Evolutionary conservation across 2,797 vertebrate species (phyloP), one percentile per base, ranked within the genome.

Genomic region (Onychomys arenicola): DNA sequence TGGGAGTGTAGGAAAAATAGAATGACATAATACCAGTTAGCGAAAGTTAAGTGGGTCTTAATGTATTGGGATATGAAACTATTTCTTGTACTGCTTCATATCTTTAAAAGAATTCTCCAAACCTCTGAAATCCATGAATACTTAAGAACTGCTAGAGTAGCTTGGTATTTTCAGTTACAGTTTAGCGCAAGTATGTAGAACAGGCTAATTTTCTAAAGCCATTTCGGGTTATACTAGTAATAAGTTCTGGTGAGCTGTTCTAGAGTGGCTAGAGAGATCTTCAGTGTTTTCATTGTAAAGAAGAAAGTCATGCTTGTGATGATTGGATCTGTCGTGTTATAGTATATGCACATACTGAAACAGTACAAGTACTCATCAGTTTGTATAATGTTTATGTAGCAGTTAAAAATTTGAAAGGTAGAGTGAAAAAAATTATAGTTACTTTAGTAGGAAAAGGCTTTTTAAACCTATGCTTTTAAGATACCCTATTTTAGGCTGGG

Each of bases 11-110:
- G 29, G 80, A 49, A 75, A 96, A 94, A 46, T 65, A 67, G 17
- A 65, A 89, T 80, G 75, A 69, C 8, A 7, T 81, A 84, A 71
- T 89, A 82, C 65, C 4, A 92, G 0, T 87, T 61, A 94, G 71
- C 87, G 90, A 87, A 87, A 80, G 12, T 94, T 93, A 27, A 84
- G 94, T 81, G 23, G 4, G 19, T 27, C 40, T 80, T 96, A 75
- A 76, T 13, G 14, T 83, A 89, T 91, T 95, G n/a, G 37, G 96
- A n/a, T 90, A n/a, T 88, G 94, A 87, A 43, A 65, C 6, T 87
- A 29, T 93, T 90, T 69, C 32, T 23, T 81, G 55, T 93, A 6
- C 19, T 29, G 2, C 8, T 92, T 4, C 17, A 2, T 85, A 43
- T 90, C 16, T 27, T 55, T 21, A 25, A 57, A 82, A 57, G 63